phyloP scores from a whole-genome alignment of 2,888 invertebrate species.

The Erebia palarica region DNA sequence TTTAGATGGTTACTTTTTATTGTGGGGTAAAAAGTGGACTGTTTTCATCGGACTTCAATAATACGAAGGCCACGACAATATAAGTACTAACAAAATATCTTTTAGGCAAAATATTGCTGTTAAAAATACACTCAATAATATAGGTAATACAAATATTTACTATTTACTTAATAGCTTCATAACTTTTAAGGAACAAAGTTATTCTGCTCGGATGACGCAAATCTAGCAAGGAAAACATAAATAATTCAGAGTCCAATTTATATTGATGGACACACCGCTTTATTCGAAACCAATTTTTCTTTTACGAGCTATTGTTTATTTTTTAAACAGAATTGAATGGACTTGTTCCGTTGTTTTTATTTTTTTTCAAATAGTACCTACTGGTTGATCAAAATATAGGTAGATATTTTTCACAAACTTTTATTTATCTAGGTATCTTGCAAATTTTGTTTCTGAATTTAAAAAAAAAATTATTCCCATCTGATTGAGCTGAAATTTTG shows the following conservation, averaged over 20 bases:
- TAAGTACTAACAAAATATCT: too few relatives aligned
- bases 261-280: conserved; percentile 18
- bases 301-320: conserved; percentile 2
- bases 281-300: conserved; percentile 2
- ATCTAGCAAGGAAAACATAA: conserved; percentile 19
- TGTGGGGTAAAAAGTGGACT: too few relatives aligned
- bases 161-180: background rate
- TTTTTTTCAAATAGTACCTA: background rate
- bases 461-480: too few relatives aligned
- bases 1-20: too few relatives aligned
- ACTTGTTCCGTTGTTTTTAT: background rate
- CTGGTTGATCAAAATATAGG: too few relatives aligned
- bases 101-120: too few relatives aligned
- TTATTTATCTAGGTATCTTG: too few relatives aligned
- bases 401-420: too few relatives aligned
- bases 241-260: conserved; percentile 28
- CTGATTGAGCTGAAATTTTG: too few relatives aligned
- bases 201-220: conserved; percentile 20
- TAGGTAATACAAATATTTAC: background rate
- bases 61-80: too few relatives aligned
- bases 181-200: conserved; percentile 4
- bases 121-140: background rate
- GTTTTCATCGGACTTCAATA: too few relatives aligned
- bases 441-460: too few relatives aligned
- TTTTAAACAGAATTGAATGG: conserved; percentile 1